A percentile compares a stretch with the other conserved stretches of the same genome.
Conservation (phyloP, 2,113 vertebrate species). For the Isichthys henryi region DNA sequence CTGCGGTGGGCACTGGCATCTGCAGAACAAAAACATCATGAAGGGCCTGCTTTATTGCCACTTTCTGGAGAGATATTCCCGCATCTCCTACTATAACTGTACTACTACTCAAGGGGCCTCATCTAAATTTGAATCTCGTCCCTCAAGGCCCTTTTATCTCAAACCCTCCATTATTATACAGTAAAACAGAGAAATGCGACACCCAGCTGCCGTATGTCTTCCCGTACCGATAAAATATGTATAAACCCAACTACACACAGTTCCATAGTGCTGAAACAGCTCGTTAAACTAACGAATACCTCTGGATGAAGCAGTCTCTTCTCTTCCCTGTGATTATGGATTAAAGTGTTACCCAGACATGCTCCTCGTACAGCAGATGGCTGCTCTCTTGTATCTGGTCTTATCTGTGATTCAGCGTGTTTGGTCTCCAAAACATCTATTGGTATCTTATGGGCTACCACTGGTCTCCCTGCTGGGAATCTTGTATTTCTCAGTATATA, state of each 20-base stretch:
- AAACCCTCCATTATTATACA: not conserved
- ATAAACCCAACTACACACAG: not conserved
- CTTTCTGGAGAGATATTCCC: not conserved
- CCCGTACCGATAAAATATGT: not conserved
- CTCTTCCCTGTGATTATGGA: not conserved
- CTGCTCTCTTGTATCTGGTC: not conserved
- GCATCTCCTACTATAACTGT: not conserved
- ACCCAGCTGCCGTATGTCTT: not conserved
- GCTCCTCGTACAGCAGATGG: not conserved
- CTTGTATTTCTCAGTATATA: not conserved
- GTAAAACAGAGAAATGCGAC: not conserved
- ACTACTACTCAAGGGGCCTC: not conserved
- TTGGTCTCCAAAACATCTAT: not conserved
- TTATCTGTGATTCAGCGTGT: not conserved
- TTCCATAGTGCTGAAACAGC: not conserved
- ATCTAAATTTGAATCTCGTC: not conserved
- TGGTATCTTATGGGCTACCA: not conserved
- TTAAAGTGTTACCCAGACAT: not conserved
- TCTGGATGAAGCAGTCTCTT: not conserved
- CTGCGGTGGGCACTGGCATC: constrained; percentile 74
- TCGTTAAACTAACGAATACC: not conserved
- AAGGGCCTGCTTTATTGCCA: not conserved
- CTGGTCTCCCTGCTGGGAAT: not conserved
- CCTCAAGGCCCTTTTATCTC: not conserved
- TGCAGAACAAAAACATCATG: constrained; percentile 40